Evolutionary conservation across 2,113 vertebrate species (phyloP), one percentile per base, ranked within the genome.

Genomic region (Megaceryle torquata): DNA sequence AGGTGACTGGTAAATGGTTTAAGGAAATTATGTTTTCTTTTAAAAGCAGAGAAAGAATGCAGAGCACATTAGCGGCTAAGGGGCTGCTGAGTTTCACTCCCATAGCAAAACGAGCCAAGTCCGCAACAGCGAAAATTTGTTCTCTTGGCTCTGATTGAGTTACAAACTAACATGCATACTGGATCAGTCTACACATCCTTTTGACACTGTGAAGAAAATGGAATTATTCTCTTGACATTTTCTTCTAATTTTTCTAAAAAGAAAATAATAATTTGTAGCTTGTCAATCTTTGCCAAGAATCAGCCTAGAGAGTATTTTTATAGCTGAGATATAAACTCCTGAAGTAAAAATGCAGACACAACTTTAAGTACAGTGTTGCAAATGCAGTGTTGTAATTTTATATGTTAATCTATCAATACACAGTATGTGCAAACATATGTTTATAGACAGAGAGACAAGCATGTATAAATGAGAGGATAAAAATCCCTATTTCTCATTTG

Each of bases 351-450:
- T 97, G 95, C 96, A 97, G 97, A 98, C 96, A 97, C 95, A 98
- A 96, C 95, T 96, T 97, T 98, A 98, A 98, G 93, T 97, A 97
- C 94, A 97, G 97, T 96, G 93, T 93, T 97, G 96, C 93, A 97
- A 98, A 97, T 94, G 96, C 96, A 97, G 86, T 93, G 95, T 96
- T 97, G 95, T 98, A 97, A 98, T 96, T 97, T 97, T 97, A 95
- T 96, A 97, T 97, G 97, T 97, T 98, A 98, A 97, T 98, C 97
- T 98, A 97, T 97, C 97, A 98, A 97, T 98, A 97, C 95, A 96
- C 97, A 97, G 95, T 97, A 98, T 97, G 97, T 97, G 96, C 97
- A 98, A 98, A 97, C 97, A 97, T 98, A 97, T 98, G 98, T 97
- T 98, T 98, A 98, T 96, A 97, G 97, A 98, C 95, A 97, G 93